Evolutionary conservation across 2,888 invertebrate species (phyloP), one percentile per base, ranked within the genome.

Genomic region (Xestia c-nigrum): DNA sequence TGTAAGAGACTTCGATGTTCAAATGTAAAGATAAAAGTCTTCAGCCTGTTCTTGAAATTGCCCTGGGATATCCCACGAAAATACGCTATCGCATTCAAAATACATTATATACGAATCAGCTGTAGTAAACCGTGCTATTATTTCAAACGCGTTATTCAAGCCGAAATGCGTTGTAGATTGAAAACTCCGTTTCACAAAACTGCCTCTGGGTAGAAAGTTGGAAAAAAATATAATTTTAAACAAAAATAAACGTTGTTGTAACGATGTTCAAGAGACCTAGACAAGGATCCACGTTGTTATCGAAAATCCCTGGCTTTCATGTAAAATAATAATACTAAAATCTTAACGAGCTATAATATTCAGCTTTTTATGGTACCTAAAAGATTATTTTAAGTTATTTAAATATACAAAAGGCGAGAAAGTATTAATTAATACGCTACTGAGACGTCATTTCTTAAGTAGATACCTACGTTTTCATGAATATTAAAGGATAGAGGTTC

Each of bases 401-500:
- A 80, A 83, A 77, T 83, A 81, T 72, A 81, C 66, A 72, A 80
- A 74, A 80, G 61, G 40, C 61, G 68, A 79, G 71, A 82, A 86
- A 83, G 69, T 86, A 81, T 83, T 83, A 83, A 86, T 88, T 74
- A 83, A 87, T 83, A 80, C 78, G 74, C 63, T 72, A 85, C 86
- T 84, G 81, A 86, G 87, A 86, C 85, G 84, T 89, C 79, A 90
- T 91, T 90, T 81, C 74, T 72, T 90, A 89, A 89, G 88, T 87
- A 90, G 84, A 78, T 88, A 84, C 84, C 75, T 81, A 84, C 85
- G 85, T 89, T 89, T 88, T 86, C 90, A 91, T 93, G 92, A 94
- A 93, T 94, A 92, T 90, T 92, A 89, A 91, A 89, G 88, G 86
- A 89, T 90, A 86, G 88, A 87, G 88, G 86, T 92, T 93, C 89